Evolutionary conservation across 2,113 vertebrate species (phyloP).

Genomic region (Eupsittula cactorum): DNA sequence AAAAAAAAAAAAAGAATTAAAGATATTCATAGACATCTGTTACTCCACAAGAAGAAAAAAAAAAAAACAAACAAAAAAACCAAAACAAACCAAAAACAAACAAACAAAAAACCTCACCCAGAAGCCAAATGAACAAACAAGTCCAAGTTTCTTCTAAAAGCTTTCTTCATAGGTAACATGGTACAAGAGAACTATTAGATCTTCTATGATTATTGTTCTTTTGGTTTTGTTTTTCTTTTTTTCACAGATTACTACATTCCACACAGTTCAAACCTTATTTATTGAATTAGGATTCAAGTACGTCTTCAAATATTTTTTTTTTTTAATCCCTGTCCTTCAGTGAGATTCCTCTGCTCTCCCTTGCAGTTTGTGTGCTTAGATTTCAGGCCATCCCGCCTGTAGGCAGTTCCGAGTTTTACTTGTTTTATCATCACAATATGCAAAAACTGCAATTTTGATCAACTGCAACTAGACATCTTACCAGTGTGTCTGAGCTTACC

Average conservation of each 20-base stretch:
- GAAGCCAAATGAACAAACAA: neutral
- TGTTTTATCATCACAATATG: neutral
- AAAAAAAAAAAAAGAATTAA: neutral
- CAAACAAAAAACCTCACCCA: too few species aligned
- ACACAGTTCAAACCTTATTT: neutral
- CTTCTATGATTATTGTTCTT: neutral
- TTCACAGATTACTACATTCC: neutral
- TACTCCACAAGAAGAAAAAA: neutral
- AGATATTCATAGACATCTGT: neutral
- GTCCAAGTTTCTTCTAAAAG: neutral
- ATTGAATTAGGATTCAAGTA: neutral
- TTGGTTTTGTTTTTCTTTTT: neutral
- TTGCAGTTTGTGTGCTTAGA: neutral
- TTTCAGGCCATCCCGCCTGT: neutral
- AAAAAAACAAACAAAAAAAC: too few species aligned
- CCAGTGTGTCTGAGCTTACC: neutral
- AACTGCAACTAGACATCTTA: too few species aligned
- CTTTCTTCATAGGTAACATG: accelerated
- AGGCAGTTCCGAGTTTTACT: neutral
- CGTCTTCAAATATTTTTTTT: neutral
- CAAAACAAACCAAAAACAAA: too few species aligned
- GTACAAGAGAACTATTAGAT: neutral
- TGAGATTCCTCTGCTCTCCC: neutral
- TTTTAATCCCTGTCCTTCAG: neutral
- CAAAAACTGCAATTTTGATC: neutral